phyloP scores from a whole-genome alignment of 1,140 invertebrate genomes.

The Nomia melanderi region DNA sequence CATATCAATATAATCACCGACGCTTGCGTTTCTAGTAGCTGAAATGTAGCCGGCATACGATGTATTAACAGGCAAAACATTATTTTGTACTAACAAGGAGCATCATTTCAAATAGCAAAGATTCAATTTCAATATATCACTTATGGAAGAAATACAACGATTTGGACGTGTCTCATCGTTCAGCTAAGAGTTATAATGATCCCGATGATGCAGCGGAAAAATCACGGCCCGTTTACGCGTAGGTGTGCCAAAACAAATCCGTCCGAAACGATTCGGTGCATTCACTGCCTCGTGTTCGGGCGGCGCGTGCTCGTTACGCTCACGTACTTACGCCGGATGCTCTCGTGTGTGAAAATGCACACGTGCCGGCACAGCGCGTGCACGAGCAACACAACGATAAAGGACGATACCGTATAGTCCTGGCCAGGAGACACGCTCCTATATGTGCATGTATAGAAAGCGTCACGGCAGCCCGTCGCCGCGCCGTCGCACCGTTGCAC shows the following conservation, averaged over 20 bases:
- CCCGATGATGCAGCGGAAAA: not conserved
- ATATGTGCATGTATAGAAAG: not conserved
- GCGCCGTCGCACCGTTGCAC: no score
- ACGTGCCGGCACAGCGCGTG: constrained; percentile 42
- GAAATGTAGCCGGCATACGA: no score
- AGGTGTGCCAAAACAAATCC: constrained; percentile 48
- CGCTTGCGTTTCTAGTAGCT: no score
- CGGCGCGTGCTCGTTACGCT: not conserved
- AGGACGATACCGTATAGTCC: not conserved
- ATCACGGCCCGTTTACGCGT: constrained; percentile 21
- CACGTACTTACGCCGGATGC: not conserved
- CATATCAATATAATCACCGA: no score
- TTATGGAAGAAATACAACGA: no score
- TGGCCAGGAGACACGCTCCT: not conserved
- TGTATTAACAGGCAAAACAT: no score
- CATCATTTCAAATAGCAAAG: no score
- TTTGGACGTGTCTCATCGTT: no score
- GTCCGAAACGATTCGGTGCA: constrained; percentile 14
- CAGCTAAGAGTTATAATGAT: no score
- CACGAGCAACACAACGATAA: not conserved
- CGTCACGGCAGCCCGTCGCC: not conserved
- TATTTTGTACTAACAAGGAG: no score
- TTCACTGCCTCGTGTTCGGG: not conserved
- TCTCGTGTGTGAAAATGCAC: constrained; percentile 56
- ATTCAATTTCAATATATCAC: no score